These are phyloP conservation scores for Acestrorhynchus altus DNA, from an alignment of 2,797 vertebrate species.

Conservation along the genomic window DNA sequence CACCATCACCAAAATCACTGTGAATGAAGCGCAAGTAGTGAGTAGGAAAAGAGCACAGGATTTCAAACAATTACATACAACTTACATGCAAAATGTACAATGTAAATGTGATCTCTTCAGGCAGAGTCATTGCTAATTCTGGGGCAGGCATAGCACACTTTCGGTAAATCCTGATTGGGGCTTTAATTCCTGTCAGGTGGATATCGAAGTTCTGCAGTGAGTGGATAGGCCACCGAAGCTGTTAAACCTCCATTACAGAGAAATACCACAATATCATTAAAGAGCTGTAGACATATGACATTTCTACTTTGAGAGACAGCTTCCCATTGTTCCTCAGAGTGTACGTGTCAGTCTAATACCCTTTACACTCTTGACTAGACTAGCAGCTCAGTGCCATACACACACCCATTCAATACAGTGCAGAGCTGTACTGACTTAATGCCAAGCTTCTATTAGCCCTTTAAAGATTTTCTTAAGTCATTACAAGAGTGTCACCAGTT, in stretches of 20 bases:
- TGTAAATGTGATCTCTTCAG: neutral
- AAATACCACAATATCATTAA: conserved; percentile 60
- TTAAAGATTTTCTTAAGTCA: conserved; percentile 72
- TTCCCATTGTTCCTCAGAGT: conserved; percentile 74
- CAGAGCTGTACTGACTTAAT: conserved; percentile 67
- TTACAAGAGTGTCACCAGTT: conserved; percentile 73
- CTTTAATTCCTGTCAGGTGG: conserved; percentile 41
- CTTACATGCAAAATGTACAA: neutral
- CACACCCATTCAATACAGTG: conserved; percentile 65
- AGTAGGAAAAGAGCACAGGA: neutral
- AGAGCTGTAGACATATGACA: conserved; percentile 52
- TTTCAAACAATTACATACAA: neutral
- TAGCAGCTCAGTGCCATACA: conserved; percentile 69
- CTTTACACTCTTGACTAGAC: conserved; percentile 63
- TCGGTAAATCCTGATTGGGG: neutral
- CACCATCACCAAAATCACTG: neutral
- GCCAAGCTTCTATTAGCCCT: conserved; percentile 62
- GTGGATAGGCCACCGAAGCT: conserved; percentile 51
- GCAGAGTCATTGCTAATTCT: conserved; percentile 12
- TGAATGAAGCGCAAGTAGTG: neutral
- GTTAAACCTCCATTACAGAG: conserved; percentile 60
- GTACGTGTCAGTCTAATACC: conserved; percentile 76
- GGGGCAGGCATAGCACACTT: neutral
- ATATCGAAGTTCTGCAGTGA: conserved; percentile 36
- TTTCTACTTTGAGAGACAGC: conserved; percentile 68